Percentiles rank a stretch among this genome's conserved stretches.
Evolutionary conservation across 2,113 vertebrate species (phyloP).

Genomic region (Xyrauchen texanus): DNA sequence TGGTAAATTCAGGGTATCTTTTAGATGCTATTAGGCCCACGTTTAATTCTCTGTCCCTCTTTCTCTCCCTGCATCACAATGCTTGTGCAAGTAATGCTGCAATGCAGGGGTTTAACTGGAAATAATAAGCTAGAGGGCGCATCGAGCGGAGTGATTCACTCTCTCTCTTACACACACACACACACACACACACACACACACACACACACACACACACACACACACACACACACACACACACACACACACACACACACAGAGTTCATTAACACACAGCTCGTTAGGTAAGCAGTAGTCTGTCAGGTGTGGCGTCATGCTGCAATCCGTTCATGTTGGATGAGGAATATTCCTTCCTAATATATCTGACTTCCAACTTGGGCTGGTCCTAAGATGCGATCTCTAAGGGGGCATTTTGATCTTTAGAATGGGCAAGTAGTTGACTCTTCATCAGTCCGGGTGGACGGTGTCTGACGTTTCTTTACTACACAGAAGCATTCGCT

Average conservation of each 20-base stretch:
- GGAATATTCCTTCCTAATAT: too few relatives aligned
- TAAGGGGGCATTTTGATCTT: too few relatives aligned
- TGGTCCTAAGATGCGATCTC: too few relatives aligned
- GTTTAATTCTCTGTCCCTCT: conserved; percentile 4
- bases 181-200: conserved; percentile 17
- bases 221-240: conserved; percentile 8
- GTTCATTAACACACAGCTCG: conserved; percentile 2
- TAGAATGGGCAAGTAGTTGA: too few relatives aligned
- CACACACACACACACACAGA: background rate
- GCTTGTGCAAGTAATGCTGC: conserved; percentile 50
- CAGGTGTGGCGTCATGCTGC: background rate
- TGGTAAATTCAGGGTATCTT: too few relatives aligned
- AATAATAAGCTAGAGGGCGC: conserved; percentile 55
- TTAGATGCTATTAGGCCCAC: background rate
- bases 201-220: background rate
- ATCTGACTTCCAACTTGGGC: too few relatives aligned
- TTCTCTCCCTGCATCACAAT: conserved; percentile 13
- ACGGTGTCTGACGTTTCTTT: too few relatives aligned
- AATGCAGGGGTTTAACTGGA: conserved; percentile 56
- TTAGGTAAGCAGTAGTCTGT: conserved; percentile 10
- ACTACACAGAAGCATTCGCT: too few relatives aligned
- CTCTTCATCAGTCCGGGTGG: too few relatives aligned
- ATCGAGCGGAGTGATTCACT: conserved; percentile 19
- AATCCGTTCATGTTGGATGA: too few relatives aligned
- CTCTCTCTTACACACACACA: conserved; percentile 10